These are phyloP conservation scores for Drosophila bocki DNA, from an alignment of 1,140 invertebrate species.

Conservation along the genomic window DNA sequence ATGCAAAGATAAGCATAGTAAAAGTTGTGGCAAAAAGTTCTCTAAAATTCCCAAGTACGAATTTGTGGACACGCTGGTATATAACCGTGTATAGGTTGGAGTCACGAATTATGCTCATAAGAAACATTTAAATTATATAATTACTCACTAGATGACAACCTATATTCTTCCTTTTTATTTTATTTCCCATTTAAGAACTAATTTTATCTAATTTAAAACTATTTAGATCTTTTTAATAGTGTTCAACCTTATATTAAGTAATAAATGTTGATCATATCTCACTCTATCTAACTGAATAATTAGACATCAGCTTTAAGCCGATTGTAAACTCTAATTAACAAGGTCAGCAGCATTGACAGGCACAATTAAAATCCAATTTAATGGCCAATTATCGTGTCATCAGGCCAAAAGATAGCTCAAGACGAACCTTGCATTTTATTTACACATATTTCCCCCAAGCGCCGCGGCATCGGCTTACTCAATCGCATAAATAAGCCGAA, in stretches of 20 bases:
- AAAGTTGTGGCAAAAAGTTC: neutral
- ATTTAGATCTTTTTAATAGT: neutral
- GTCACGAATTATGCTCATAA: neutral
- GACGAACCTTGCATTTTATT: conserved; percentile 22
- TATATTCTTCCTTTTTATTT: neutral
- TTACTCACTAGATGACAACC: neutral
- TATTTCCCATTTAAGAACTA: neutral
- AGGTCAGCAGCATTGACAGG: conserved; percentile 46
- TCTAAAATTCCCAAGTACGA: neutral
- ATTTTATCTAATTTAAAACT: neutral
- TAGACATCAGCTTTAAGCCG: conserved; percentile 12
- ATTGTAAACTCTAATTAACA: conserved; percentile 42
- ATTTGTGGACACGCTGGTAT: neutral
- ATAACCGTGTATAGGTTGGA: rapidly evolving
- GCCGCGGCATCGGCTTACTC: conserved; percentile 27
- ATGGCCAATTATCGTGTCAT: conserved; percentile 64
- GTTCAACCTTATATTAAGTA: neutral
- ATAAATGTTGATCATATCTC: conserved; percentile 1
- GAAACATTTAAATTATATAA: neutral
- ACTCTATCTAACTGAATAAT: conserved; percentile 3
- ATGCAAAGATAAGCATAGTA: neutral
- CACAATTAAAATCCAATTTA: conserved; percentile 67
- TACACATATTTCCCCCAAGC: conserved; percentile 20
- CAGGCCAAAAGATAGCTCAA: conserved; percentile 22
- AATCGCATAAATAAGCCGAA: conserved; percentile 42